phyloP scores from a whole-genome alignment of 2,888 invertebrate species.

The Neelides folsomi region DNA sequence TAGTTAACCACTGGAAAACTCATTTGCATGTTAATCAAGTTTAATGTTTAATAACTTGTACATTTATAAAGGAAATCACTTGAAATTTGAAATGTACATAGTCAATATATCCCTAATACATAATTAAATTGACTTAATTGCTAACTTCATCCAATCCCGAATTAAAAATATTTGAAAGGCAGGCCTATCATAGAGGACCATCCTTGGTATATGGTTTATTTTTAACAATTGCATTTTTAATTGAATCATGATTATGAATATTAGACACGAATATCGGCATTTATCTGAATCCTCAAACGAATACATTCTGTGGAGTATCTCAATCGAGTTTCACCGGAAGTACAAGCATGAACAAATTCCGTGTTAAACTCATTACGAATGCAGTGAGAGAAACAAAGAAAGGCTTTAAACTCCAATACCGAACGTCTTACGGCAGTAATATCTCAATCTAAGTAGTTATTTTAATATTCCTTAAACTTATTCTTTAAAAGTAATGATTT shows the following conservation, averaged over 20 bases:
- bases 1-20: no score
- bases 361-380: constrained; percentile 44
- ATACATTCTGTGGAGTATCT: constrained; percentile 35
- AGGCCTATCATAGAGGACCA: no score
- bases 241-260: background rate
- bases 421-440: constrained; percentile 42
- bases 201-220: no score
- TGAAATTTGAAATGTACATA: no score
- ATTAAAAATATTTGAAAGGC: no score
- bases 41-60: no score
- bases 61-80: no score
- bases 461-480: background rate
- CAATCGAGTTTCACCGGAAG: constrained; percentile 27
- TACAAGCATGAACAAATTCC: constrained; percentile 43
- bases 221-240: background rate
- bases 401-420: constrained; percentile 52
- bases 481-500: background rate
- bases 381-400: constrained; percentile 37
- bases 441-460: background rate
- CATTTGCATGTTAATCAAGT: no score
- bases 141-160: no score
- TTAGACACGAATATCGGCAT: constrained; percentile 6
- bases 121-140: no score
- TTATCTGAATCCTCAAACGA: constrained; percentile 22
- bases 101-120: no score